Percentiles rank a stretch among this genome's conserved stretches.
Conservation (phyloP, 2,113 vertebrate genomes). For the Gymnocephalus cernua region DNA sequence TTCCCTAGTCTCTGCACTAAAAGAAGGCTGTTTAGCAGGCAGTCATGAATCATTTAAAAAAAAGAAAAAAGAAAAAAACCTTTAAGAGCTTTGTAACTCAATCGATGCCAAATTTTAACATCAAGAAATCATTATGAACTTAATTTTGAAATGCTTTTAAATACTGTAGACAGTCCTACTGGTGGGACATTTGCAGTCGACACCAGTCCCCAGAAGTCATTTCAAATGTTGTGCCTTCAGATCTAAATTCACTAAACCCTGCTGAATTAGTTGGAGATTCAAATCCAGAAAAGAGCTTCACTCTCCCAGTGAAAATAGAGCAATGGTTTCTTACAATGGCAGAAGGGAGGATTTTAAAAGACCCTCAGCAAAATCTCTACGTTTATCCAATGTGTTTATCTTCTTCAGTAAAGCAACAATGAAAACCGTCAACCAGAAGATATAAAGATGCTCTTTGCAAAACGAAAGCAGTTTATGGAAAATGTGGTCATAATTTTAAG, state of each 20-base stretch:
- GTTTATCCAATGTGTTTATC: constrained; percentile 27
- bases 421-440: constrained; percentile 27
- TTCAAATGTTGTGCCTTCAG: not conserved
- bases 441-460: constrained; percentile 32
- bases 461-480: constrained; percentile 45
- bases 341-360: constrained; percentile 23
- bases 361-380: not conserved
- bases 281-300: not conserved
- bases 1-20: not conserved
- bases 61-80: not conserved
- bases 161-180: not conserved
- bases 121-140: not conserved
- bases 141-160: not conserved
- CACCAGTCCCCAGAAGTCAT: not conserved
- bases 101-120: constrained; percentile 18
- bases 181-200: constrained; percentile 1
- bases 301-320: not conserved
- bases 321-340: not conserved
- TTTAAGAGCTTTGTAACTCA: constrained; percentile 16
- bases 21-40: constrained; percentile 9
- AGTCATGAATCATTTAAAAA: constrained; percentile 7
- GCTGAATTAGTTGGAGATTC: not conserved
- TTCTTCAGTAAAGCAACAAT: constrained; percentile 20
- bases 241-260: not conserved
- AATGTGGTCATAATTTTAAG: constrained; percentile 32